Base-by-base conservation (phyloP, 2,888 invertebrate genomes). In the Amblyjoppa fuscipennis region DNA sequence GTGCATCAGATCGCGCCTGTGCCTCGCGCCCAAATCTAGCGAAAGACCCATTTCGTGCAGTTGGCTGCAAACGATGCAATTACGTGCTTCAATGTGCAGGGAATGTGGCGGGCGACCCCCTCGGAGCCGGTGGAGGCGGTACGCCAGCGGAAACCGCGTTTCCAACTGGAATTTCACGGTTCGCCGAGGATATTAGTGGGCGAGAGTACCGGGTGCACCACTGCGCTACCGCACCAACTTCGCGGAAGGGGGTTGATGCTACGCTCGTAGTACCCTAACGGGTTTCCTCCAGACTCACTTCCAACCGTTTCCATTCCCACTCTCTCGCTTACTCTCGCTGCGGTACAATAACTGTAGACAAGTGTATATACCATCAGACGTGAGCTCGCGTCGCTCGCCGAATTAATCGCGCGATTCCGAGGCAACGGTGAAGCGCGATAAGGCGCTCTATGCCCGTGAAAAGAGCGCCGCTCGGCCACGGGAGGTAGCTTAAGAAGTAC, bases 151-250 rank as follows among this genome's bases (percentile, higher is more conserved):
- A 41, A 64, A 74, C 56, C 76, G 56, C 79, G 71, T 90, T 91
- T 90, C 89, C 90, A 90, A 89, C 87, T 90, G 92, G 89, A 92
- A 92, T 91, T 92, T 92, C 92, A 92, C 89, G 89, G 90, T 89
- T 89, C 89, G 89, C 87, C 87, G 89, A 87, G 86, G 89, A 91
- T 90, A 91, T 92, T 89, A 90, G 91, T 87, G 88, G 88, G 85
- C 84, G 83, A 76, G 81, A 85, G 80, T 75, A 79, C 28, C 56
- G 41, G 41, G 61, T 34, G 56, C 45, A 78, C 56, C 31, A 59
- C 56, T 78, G 38, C n/a, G 45, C 56, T 31, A 59, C 53, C 77
- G 25, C 61, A 74, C 45, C 28, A 16, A 74, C 41, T 59, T 61
- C 74, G 59, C 74, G 59, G 61, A 64, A 34, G 64, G 75, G 76